A percentile compares a stretch with the other conserved stretches of the same genome.
phyloP scores from a whole-genome alignment of 2,113 vertebrate genomes.

The Entomyzon cyanotis region DNA sequence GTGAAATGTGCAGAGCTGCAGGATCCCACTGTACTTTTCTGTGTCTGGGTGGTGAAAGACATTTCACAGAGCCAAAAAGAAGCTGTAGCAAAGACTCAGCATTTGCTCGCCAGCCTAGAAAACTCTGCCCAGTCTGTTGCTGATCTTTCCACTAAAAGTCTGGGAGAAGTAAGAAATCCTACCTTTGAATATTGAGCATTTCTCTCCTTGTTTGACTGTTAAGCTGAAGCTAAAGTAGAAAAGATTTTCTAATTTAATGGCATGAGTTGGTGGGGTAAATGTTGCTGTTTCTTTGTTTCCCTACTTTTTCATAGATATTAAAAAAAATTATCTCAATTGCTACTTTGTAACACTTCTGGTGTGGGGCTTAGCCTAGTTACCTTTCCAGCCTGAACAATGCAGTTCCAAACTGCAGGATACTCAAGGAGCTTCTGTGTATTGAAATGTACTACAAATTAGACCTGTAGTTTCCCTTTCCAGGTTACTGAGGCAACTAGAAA shows the following conservation, averaged over 20 bases:
- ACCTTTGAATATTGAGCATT: background rate
- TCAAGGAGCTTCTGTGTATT: background rate
- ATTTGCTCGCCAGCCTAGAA: conserved; percentile 65
- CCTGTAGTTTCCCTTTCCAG: background rate
- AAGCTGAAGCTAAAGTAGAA: background rate
- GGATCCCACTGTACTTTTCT: conserved; percentile 76
- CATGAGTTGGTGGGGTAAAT: background rate
- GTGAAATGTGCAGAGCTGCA: conserved; percentile 74
- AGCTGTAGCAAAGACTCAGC: conserved; percentile 49
- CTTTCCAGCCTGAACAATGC: background rate
- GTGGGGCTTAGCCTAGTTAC: background rate
- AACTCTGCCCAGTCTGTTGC: conserved; percentile 48
- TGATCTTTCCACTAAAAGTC: conserved; percentile 18
- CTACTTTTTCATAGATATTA: background rate
- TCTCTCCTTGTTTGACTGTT: background rate
- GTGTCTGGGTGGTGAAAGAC: conserved; percentile 85
- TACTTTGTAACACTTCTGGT: background rate
- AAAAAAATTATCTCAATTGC: background rate
- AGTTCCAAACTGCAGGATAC: background rate
- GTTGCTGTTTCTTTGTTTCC: background rate
- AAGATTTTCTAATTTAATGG: background rate
- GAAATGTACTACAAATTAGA: background rate
- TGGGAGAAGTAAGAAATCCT: conserved; percentile 64
- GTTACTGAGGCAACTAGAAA: background rate
- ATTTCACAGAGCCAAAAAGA: conserved; percentile 73